phyloP scores from a whole-genome alignment of 2,113 vertebrate genomes.

The Macroglossus sobrinus region DNA sequence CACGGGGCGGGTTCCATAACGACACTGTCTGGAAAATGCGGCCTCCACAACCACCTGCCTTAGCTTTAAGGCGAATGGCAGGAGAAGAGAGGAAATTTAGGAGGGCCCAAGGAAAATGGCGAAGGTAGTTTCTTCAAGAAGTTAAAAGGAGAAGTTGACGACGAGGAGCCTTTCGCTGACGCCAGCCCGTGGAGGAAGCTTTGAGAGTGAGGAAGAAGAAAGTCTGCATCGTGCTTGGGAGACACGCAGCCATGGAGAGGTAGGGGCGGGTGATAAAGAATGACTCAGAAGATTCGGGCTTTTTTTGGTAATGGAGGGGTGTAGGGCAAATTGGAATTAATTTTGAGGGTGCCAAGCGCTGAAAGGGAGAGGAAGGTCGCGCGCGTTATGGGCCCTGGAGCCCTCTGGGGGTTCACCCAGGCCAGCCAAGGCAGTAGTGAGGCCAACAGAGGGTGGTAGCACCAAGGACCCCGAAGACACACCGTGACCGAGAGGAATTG shows the following conservation, averaged over 20 bases:
- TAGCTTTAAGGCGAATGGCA: background rate
- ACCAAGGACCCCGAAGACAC: background rate
- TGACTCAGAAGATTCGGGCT: background rate
- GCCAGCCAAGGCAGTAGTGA: background rate
- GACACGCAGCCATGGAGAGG: background rate
- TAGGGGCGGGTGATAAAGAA: background rate
- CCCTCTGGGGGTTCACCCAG: too few species aligned
- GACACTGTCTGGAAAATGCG: background rate
- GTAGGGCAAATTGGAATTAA: background rate
- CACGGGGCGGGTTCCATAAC: background rate
- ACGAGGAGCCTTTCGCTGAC: background rate
- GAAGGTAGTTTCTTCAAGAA: background rate
- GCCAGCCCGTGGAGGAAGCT: background rate
- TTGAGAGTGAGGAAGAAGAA: background rate
- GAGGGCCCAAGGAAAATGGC: background rate
- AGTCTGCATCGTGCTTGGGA: background rate
- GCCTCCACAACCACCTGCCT: too few species aligned
- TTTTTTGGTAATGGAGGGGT: background rate
- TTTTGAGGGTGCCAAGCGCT: background rate
- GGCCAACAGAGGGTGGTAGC: background rate
- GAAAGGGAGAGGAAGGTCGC: background rate
- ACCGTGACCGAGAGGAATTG: too few species aligned
- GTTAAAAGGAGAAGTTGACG: background rate
- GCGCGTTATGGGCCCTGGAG: background rate
- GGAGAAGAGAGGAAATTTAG: background rate